Base-by-base conservation (phyloP, 2,113 vertebrate species). In the Hiodon alosoides region DNA sequence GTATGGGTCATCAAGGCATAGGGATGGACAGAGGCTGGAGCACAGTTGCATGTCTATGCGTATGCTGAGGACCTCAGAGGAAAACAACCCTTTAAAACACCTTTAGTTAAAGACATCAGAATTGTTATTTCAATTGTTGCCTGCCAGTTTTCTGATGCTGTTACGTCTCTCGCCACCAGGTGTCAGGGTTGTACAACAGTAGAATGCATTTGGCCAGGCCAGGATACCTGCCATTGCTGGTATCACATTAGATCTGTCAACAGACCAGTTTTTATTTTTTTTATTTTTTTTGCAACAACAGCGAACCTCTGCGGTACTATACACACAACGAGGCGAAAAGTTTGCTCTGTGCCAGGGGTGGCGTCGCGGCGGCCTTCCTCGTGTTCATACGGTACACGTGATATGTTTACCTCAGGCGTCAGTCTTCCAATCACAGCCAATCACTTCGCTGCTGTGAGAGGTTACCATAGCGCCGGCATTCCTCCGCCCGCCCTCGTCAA, bases 351-450 rank as follows among this genome's bases (percentile, higher is more conserved):
- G 69, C 69, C 71, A n/a, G 82, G 83, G 85, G 80, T 82, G 71
- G 73, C 77, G 62, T 79, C 79, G 84, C 81, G 81, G 51, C 79
- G 79, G 62, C 78, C 7, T 31, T 67, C 67, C 69, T 62, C 54
- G 62, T 72, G 60, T 50, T 52, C 2, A 67, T 72, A 67, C 59
- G 77, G 73, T 46, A 80, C 52, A 62, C 62, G 55, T 79, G 77
- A 78, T 72, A 76, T 81, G 79, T 83, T 85, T 82, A 79, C 76
- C 81, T 70, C 69, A 2, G 46, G 71, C 82, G 86, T 83, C 83
- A 83, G 54, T 66, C 73, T 69, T 81, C 87, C 82, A 81, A 77
- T 80, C 70, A 31, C 48, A 75, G 62, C 14, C 7, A 7, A 3
- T 76, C 77, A 64, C 79, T 71, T 73, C 77, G 68, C 54, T 74